A percentile compares a stretch with the other conserved stretches of the same genome.
These are phyloP conservation scores for Drosophila triauraria DNA, from an alignment of 1,140 invertebrate genomes.

Conservation along the genomic window DNA sequence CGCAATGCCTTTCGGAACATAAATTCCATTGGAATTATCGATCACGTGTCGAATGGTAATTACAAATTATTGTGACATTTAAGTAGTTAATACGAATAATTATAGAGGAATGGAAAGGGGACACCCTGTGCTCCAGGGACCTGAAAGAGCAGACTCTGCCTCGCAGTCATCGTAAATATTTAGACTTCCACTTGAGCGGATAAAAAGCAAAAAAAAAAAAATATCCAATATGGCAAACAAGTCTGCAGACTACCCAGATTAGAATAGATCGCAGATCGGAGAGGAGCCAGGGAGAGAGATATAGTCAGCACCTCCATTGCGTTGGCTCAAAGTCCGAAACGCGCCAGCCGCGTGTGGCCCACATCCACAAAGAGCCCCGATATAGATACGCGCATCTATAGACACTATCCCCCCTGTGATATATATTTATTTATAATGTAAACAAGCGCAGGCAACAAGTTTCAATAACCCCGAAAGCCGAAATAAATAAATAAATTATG, in stretches of 20 bases:
- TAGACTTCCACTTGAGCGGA: slow-evolving; percentile 19
- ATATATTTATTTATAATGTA: slow-evolving; percentile 60
- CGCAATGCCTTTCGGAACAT: slow-evolving; percentile 16
- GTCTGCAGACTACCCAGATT: slow-evolving; percentile 46
- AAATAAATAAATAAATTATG: slow-evolving; percentile 51
- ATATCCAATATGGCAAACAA: slow-evolving; percentile 55
- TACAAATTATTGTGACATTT: slow-evolving; percentile 35
- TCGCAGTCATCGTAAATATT: slow-evolving; percentile 43
- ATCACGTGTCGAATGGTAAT: slow-evolving; percentile 32
- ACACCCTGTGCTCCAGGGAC: slow-evolving; percentile 42
- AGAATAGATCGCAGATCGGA: slow-evolving; percentile 46
- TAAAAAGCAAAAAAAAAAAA: slow-evolving; percentile 24
- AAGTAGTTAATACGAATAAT: neutral
- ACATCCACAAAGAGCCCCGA: slow-evolving; percentile 26
- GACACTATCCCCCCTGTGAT: slow-evolving; percentile 31
- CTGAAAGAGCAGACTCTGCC: slow-evolving; percentile 6
- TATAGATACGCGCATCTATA: slow-evolving; percentile 13
- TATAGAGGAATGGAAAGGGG: neutral
- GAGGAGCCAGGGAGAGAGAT: slow-evolving; percentile 7
- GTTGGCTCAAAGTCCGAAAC: slow-evolving; percentile 64
- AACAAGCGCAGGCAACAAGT: slow-evolving; percentile 71
- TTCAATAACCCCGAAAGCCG: slow-evolving; percentile 67
- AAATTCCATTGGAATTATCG: slow-evolving; percentile 33
- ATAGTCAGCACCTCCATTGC: slow-evolving; percentile 33
- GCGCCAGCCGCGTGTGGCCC: slow-evolving; percentile 30